Conservation (phyloP, 2,113 vertebrate genomes). For the Saccopteryx bilineata region DNA sequence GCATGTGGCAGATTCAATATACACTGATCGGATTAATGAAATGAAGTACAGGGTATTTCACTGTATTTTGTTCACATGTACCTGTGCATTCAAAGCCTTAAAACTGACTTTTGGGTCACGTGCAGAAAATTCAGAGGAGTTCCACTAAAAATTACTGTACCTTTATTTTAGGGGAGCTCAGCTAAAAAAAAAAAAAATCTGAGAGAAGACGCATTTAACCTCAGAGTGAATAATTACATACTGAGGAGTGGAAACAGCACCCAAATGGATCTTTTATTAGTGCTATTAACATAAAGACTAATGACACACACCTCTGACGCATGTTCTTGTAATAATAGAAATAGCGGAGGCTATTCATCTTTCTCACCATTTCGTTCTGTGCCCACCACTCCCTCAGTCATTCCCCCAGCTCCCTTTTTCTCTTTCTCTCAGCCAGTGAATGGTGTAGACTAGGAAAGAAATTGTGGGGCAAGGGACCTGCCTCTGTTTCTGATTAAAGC, state of each 20-base stretch:
- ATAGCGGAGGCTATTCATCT: neutral
- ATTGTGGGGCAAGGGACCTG: neutral
- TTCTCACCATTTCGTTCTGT: neutral
- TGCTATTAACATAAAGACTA: slow-evolving; percentile 40
- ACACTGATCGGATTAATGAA: neutral
- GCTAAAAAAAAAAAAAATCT: slow-evolving; percentile 12
- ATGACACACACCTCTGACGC: neutral
- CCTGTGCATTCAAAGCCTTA: slow-evolving; percentile 39
- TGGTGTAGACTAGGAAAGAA: neutral
- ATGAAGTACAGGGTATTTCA: neutral
- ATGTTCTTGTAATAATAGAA: neutral
- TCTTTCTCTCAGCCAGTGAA: neutral
- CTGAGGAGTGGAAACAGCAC: neutral
- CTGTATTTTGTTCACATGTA: neutral
- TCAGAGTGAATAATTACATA: slow-evolving; percentile 8
- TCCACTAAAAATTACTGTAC: neutral
- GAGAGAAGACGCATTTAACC: slow-evolving; percentile 17
- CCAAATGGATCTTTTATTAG: slow-evolving; percentile 31
- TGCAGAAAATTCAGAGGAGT: neutral
- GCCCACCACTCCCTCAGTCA: neutral
- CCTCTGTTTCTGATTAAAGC: neutral
- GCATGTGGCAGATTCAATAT: neutral
- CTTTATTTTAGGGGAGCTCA: slow-evolving; percentile 23
- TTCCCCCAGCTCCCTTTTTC: neutral
- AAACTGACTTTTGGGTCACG: neutral